phyloP scores from a whole-genome alignment of 2,113 vertebrate species.

The Verasper variegatus region DNA sequence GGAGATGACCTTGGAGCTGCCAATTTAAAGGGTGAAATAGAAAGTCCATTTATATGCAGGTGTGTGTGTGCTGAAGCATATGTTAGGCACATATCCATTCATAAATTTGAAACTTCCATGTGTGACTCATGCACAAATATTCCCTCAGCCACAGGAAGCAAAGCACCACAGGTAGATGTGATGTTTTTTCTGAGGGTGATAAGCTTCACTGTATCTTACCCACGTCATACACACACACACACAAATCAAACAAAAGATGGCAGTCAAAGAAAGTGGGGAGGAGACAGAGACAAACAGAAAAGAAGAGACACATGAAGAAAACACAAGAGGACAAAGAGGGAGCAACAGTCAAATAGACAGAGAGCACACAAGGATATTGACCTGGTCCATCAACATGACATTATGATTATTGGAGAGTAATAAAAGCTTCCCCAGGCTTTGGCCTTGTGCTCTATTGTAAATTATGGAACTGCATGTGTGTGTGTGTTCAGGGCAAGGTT shows the following conservation, averaged over 20 bases:
- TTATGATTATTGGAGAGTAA: slow-evolving; percentile 78
- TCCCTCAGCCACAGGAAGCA: not conserved
- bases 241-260: not conserved
- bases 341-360: slow-evolving; percentile 30
- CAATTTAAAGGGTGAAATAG: slow-evolving; percentile 32
- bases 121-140: slow-evolving; percentile 17
- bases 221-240: not conserved
- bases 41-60: slow-evolving; percentile 16
- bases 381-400: slow-evolving; percentile 73
- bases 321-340: not conserved
- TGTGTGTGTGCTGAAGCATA: not conserved
- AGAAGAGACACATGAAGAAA: not conserved
- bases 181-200: not conserved
- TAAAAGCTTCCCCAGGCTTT: slow-evolving; percentile 69
- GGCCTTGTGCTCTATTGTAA: slow-evolving; percentile 67
- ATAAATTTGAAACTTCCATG: slow-evolving; percentile 17
- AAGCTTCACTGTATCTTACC: not conserved
- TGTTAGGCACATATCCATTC: slow-evolving; percentile 24
- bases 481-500: slow-evolving; percentile 26
- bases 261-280: not conserved
- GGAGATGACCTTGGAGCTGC: slow-evolving; percentile 53
- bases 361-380: slow-evolving; percentile 63
- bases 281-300: slow-evolving; percentile 17
- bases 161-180: not conserved
- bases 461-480: slow-evolving; percentile 39